A percentile compares a stretch with the other conserved stretches of the same genome.
These are phyloP conservation scores for Erebia ligea DNA, from an alignment of 2,888 invertebrate genomes.

Conservation along the genomic window DNA sequence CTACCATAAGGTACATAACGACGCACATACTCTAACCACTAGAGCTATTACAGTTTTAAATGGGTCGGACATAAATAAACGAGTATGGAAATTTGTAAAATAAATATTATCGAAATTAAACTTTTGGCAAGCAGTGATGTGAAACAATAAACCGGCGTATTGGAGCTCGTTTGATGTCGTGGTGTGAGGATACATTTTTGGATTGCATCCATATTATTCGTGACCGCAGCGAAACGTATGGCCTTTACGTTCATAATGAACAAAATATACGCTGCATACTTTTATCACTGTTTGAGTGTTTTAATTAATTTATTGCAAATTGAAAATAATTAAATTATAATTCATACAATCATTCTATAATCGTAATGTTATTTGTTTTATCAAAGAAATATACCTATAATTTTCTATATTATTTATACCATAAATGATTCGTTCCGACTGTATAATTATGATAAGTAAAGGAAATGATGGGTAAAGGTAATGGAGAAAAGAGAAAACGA, in stretches of 20 bases:
- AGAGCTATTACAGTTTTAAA: conserved; percentile 24
- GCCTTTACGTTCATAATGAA: conserved; percentile 60
- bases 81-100: conserved; percentile 32
- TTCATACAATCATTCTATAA: conserved; percentile 8
- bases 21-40: conserved; percentile 14
- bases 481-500: too few species aligned
- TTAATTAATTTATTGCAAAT: conserved; percentile 39
- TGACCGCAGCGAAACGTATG: conserved; percentile 60
- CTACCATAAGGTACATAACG: conserved; percentile 1
- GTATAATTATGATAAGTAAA: too few species aligned
- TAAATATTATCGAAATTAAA: conserved; percentile 45
- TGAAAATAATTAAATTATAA: conserved; percentile 33
- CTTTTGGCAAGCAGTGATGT: conserved; percentile 50
- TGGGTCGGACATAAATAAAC: conserved; percentile 23
- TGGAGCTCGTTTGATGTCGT: conserved; percentile 51
- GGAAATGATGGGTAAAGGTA: too few species aligned
- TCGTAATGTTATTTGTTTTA: background rate
- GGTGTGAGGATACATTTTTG: conserved; percentile 64
- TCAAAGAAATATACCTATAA: too few species aligned
- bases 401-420: background rate
- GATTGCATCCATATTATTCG: conserved; percentile 72
- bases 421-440: too few species aligned
- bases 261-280: conserved; percentile 51
- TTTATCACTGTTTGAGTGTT: conserved; percentile 44
- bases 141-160: conserved; percentile 50